A percentile compares a stretch with the other conserved stretches of the same genome.
These are phyloP conservation scores for Caenorhabditis sp. DNA, from an alignment of 2,888 invertebrate genomes.

Conservation along the genomic window DNA sequence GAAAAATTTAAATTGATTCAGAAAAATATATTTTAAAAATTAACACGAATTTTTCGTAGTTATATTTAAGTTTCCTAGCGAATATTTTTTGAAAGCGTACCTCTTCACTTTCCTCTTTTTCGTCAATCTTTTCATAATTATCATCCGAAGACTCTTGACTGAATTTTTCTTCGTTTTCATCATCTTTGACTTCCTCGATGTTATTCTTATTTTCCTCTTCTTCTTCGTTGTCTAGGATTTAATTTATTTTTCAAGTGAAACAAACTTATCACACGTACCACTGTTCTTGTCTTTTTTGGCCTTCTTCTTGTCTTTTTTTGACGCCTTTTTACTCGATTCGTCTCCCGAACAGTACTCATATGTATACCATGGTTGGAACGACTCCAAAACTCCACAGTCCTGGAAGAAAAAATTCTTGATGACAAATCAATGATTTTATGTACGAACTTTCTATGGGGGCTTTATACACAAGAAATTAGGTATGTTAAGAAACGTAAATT, in stretches of 20 bases:
- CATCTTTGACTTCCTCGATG: slow-evolving; percentile 7
- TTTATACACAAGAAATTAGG: too few relatives aligned
- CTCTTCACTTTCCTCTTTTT: slow-evolving; percentile 19
- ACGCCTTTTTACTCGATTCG: slow-evolving; percentile 17
- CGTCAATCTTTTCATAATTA: slow-evolving; percentile 37
- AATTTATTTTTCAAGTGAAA: background rate
- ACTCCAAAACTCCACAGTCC: slow-evolving; percentile 95
- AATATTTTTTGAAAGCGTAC: background rate
- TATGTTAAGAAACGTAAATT: too few relatives aligned
- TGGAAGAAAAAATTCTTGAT: background rate
- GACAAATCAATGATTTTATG: too few relatives aligned
- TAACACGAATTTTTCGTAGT: too few relatives aligned
- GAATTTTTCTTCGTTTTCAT: slow-evolving; percentile 38
- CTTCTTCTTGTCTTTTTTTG: slow-evolving; percentile 44
- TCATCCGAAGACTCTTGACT: slow-evolving; percentile 38
- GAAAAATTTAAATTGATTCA: slow-evolving; percentile 16
- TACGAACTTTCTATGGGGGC: too few relatives aligned
- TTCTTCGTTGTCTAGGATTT: slow-evolving; percentile 10
- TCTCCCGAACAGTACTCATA: slow-evolving; percentile 56
- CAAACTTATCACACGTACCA: slow-evolving; percentile 1
- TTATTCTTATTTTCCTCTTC: slow-evolving; percentile 21
- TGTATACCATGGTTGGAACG: slow-evolving; percentile 91
- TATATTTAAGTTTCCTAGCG: too few relatives aligned
- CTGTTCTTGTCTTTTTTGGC: slow-evolving; percentile 48
- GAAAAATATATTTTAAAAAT: background rate